Conservation (phyloP, 2,113 vertebrate species). For the Actenoides lindsayi region DNA sequence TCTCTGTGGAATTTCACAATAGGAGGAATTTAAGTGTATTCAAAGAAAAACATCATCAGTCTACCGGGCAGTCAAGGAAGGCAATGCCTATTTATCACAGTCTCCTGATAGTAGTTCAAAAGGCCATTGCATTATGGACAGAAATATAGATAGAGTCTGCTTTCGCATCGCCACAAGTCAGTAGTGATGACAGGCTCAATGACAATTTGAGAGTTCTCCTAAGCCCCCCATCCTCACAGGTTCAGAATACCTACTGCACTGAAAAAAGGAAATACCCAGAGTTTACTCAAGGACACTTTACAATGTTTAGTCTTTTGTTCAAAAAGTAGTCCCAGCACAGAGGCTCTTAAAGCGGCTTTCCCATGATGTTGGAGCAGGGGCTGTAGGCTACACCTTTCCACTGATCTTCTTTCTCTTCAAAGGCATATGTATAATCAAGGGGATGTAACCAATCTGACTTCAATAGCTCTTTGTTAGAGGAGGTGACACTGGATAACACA, state of each 20-base stretch:
- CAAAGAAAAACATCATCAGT: neutral
- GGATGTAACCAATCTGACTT: neutral
- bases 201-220: neutral
- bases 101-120: neutral
- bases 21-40: neutral
- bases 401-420: neutral
- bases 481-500: neutral
- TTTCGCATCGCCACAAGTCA: neutral
- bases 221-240: neutral
- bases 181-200: neutral
- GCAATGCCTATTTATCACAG: neutral
- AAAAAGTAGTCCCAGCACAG: neutral
- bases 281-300: neutral
- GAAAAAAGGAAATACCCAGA: neutral
- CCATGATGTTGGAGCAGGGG: accelerated
- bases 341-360: neutral
- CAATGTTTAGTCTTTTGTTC: neutral
- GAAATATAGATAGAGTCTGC: neutral
- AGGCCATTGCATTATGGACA: neutral
- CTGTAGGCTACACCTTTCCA: neutral
- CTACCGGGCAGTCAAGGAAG: neutral
- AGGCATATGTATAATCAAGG: neutral
- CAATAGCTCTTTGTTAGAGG: neutral
- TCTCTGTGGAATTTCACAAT: neutral
- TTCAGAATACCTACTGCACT: neutral